Base-by-base conservation (phyloP, 1,140 invertebrate species). In the Scaptomyza graminum region DNA sequence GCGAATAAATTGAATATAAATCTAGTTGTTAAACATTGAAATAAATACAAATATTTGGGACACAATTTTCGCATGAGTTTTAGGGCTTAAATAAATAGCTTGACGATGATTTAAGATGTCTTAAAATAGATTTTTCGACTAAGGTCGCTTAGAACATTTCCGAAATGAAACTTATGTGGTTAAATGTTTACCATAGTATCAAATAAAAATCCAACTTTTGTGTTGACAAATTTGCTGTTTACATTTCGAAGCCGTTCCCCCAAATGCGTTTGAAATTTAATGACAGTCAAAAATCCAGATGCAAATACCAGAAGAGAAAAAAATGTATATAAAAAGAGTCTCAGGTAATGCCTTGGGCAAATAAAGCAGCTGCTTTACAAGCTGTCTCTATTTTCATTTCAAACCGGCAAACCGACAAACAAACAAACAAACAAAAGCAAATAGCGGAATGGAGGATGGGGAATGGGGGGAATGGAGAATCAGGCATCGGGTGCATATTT, bases 311-410 rank as follows among this genome's bases (percentile, higher is more conserved):
- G 28, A 31, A 31, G 7, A 2, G 31, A 34, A 34, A 34, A 34
- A 34, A 9, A 0, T 8, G 8, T 9, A 28, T 28, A 28, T 28
- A 28, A 28, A 28, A 28, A 28, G 31, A 65, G 37, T 64, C 51
- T 59, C 39, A 56, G 57, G 44, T 60, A 61, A 52, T 61, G 66
- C 41, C 39, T 2, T 3, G 16, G 47, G 37, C 52, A 71, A 60
- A 56, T 50, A 69, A 39, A 51, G 59, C 46, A 46, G 66, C 57
- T 47, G 39, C 39, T 47, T 54, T 59, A 65, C 55, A 59, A 56
- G 63, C 73, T 56, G 46, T 73, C 75, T 79, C 76, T 69, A 70
- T 79, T 83, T 83, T 76, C 80, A 84, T 84, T 83, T 79, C 60
- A 47, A 60, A 63, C 61, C 62, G 59, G 65, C 73, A 76, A 47